phyloP scores from a whole-genome alignment of 2,113 vertebrate species.

The Gallinago undulata region DNA sequence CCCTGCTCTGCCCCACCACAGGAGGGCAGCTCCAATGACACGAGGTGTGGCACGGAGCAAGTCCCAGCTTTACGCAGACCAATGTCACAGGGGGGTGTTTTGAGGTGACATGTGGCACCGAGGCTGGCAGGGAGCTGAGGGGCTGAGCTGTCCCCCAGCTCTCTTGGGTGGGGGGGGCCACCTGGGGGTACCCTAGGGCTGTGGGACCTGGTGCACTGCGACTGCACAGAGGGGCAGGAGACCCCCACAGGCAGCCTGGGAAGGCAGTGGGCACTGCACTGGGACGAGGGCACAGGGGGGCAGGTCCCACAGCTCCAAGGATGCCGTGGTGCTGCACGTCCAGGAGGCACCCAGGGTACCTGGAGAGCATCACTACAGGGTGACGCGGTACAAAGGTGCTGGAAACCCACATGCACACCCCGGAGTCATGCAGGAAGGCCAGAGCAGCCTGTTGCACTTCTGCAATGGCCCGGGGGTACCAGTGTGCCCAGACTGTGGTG shows the following conservation, averaged over 20 bases:
- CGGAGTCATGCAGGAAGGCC: neutral
- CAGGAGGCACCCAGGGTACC: neutral
- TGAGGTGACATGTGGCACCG: neutral
- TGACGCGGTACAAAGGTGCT: neutral
- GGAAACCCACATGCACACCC: neutral
- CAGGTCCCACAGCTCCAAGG: neutral
- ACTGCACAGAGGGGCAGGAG: neutral
- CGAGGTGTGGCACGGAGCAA: accelerated
- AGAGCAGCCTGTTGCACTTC: neutral
- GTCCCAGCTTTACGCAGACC: accelerated
- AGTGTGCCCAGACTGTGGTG: neutral
- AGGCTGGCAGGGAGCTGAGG: neutral
- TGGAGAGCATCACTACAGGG: accelerated
- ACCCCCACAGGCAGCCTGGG: accelerated
- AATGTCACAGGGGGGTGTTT: accelerated
- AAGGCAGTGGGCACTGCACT: accelerated
- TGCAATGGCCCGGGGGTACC: neutral
- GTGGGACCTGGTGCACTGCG: neutral
- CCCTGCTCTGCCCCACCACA: accelerated
- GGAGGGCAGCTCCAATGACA: neutral
- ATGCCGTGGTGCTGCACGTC: neutral
- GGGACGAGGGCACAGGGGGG: neutral
- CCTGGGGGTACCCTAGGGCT: neutral
- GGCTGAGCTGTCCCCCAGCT: neutral
- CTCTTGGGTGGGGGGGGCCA: neutral